Evolutionary conservation across 2,113 vertebrate genomes (phyloP), one percentile per base, ranked within the genome.

Genomic region (Hippocampus mohnikei): DNA sequence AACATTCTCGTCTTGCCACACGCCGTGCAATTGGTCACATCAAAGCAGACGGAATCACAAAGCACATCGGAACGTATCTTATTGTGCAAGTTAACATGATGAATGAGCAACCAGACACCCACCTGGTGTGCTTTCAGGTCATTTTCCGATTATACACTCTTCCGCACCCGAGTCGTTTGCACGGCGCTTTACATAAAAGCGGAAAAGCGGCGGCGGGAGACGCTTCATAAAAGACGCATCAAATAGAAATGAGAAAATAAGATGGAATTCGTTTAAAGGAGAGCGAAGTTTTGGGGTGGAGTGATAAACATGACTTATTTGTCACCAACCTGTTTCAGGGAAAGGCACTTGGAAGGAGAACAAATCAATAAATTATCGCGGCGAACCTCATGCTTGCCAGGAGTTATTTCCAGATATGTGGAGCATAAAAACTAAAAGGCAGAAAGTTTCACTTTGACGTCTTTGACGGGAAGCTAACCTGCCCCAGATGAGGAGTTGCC

Each of bases 401-500:
- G 44, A 20, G n/a, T 65, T 65, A 65, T 65, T 65, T 65, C n/a
- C n/a, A 65, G 41, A 65, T 44, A 25, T 65, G 42, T 46, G 41
- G 62, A 42, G 41, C 62, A 46, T 62, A 65, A 65, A 65, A 65
- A 44, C 2, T 25, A 44, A 44, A 65, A 16, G 5, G 12, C 13
- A 8, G 21, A 40, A 46, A 42, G 13, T 46, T 65, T 65, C 23
- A 27, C 25, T 65, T 44, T 44, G 15, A 65, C 62, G n/a, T n/a
- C 41, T 44, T 23, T 6, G 23, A 65, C 62, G 46, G 41, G 2
- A 44, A 65, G 41, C 41, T 65, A 65, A 65, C 62, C 62, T 46
- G n/a, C 62, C 62, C 62, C 62, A 46, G 62, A 65, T 65, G 62
- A 65, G 37, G 9, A 42, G 46, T 46, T 65, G 44, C 3, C 62